Evolutionary conservation across 2,113 vertebrate genomes (phyloP), one percentile per base, ranked within the genome.

Genomic region (Himantopus leucocephalus): DNA sequence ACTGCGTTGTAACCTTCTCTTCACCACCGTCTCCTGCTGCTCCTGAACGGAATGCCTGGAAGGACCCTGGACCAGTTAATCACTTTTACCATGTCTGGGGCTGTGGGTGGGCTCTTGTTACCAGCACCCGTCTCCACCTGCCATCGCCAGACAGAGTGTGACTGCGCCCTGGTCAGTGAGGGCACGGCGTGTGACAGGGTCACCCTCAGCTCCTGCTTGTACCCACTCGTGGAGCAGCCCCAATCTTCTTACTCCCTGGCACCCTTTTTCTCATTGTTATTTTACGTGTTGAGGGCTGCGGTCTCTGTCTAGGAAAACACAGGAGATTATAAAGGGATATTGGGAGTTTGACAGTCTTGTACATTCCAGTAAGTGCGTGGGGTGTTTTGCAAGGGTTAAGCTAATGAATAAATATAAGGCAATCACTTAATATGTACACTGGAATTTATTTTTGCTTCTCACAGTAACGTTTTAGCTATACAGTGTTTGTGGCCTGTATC

Each of bases 71-170:
- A 37, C 6, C 27, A 11, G 19, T 84, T 71, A 13, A 7, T 59
- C 9, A 1, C 5, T n/a, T 67, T 32, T 64, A 9, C 4, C 7
- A 0, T 13, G 2, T 62, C 15, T 62, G 27, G 5, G 34, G 13
- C 71, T 71, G 23, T 70, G 47, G 17, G 6, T 59, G 62, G 30
- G n/a, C 21, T 63, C 13, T 5, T 6, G 2, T 74, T 35, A 29
- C 32, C 8, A 67, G 34, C 27, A 9, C 30, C 16, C 2, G 0
- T 48, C 9, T 64, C 19, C 3, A 6, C 5, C 55, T 89, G 39
- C 64, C 5, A 2, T 43, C 39, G 30, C 22, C 19, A 67, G 62
- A 39, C 32, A 29, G 15, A 2, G 10, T 8, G 39, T 47, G 43
- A 63, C 56, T 71, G 34, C 13, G 1, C 29, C 35, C 21, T 34